phyloP scores from a whole-genome alignment of 1,140 invertebrate genomes.

The Drosophila ohnishii region DNA sequence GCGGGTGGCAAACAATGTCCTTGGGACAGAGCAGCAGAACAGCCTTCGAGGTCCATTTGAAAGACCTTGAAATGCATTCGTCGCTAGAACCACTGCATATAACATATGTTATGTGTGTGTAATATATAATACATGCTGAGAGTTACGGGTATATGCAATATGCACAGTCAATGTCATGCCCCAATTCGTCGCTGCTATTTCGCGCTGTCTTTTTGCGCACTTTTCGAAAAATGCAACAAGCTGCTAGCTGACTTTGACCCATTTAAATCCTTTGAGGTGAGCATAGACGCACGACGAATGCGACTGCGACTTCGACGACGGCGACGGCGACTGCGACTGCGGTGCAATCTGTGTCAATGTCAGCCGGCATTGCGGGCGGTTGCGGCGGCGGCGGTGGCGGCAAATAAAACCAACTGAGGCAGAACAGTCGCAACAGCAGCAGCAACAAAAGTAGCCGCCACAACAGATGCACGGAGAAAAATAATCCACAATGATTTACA shows the following conservation, averaged over 20 bases:
- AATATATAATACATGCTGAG: neutral
- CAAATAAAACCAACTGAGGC: constrained; percentile 75
- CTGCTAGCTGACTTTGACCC: constrained; percentile 74
- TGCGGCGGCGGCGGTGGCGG: constrained; percentile 32
- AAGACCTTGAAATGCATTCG: constrained; percentile 69
- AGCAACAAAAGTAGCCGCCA: constrained; percentile 29
- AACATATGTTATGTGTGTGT: constrained; percentile 6
- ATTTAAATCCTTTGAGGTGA: constrained; percentile 80
- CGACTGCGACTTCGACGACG: constrained; percentile 14
- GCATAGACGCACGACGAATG: constrained; percentile 57
- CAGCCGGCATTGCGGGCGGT: constrained; percentile 76
- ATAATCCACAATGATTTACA: neutral
- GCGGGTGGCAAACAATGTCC: constrained; percentile 20
- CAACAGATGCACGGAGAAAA: constrained; percentile 23
- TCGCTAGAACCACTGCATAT: constrained; percentile 32
- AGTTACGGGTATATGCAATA: constrained; percentile 32
- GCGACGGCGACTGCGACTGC: constrained; percentile 26
- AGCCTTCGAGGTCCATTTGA: constrained; percentile 43
- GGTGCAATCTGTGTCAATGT: constrained; percentile 77
- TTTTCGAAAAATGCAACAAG: constrained; percentile 67
- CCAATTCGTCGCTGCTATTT: constrained; percentile 72
- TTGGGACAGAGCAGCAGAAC: constrained; percentile 25
- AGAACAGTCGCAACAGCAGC: constrained; percentile 53
- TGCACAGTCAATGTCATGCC: constrained; percentile 68
- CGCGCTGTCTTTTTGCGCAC: constrained; percentile 55